phyloP scores from a whole-genome alignment of 2,113 vertebrate species.

The Orycteropus afer region DNA sequence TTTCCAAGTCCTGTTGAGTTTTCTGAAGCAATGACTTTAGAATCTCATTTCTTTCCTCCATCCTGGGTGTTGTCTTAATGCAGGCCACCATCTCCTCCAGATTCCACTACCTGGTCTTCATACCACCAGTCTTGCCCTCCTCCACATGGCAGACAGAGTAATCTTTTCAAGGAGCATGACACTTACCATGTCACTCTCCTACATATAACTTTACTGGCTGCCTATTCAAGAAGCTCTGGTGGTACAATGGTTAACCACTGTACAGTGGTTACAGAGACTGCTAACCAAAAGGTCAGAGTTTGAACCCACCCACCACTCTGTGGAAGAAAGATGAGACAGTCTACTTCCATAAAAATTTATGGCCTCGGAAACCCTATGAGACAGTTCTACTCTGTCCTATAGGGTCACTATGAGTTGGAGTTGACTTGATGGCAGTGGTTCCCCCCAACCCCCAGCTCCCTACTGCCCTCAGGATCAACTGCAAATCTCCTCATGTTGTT shows the following conservation, averaged over 20 bases:
- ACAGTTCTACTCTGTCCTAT: too few relatives aligned
- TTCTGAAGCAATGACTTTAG: not conserved
- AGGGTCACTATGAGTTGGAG: too few relatives aligned
- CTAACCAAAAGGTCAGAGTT: too few relatives aligned
- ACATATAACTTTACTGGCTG: not conserved
- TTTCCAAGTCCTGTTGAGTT: not conserved
- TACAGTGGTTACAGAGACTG: too few relatives aligned
- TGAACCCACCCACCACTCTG: too few relatives aligned
- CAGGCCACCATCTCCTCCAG: not conserved
- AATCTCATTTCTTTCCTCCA: not conserved
- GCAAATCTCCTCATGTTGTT: not conserved
- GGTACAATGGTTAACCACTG: too few relatives aligned
- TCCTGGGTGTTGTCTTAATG: not conserved
- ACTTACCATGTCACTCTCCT: not conserved
- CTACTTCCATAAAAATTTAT: too few relatives aligned
- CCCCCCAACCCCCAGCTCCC: too few relatives aligned
- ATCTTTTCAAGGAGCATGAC: not conserved
- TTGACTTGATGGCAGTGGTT: too few relatives aligned
- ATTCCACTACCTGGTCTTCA: not conserved
- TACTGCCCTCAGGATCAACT: not conserved
- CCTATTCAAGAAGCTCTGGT: too few relatives aligned
- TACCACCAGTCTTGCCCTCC: not conserved
- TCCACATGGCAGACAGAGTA: not conserved
- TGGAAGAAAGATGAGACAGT: too few relatives aligned
- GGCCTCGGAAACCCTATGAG: too few relatives aligned